Evolutionary conservation across 2,888 invertebrate species (phyloP).

Genomic region (Polia nebulosa): DNA sequence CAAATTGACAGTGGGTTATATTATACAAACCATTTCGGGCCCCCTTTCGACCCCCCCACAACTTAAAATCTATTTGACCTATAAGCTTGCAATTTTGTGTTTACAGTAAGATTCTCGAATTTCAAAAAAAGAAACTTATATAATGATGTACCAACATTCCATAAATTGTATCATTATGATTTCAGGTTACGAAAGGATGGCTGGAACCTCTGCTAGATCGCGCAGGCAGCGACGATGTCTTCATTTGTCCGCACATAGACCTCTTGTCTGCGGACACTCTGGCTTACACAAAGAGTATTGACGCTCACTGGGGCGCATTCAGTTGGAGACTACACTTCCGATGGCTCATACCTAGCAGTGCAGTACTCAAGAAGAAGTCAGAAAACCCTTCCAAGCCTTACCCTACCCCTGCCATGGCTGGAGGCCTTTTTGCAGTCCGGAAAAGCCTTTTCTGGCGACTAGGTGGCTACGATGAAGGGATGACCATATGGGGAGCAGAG

Average conservation of each 20-base stretch:
- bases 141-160: too few species aligned
- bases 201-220: constrained; percentile 90
- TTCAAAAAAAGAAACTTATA: too few species aligned
- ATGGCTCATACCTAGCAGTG: constrained; percentile 94
- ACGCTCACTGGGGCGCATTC: constrained; percentile 99
- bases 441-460: constrained; percentile 96
- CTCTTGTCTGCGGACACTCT: constrained; percentile 98
- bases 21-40: too few species aligned
- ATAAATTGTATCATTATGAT: constrained; percentile 36
- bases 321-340: constrained; percentile 99
- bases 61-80: too few species aligned
- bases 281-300: constrained; percentile 98
- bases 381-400: constrained; percentile 93
- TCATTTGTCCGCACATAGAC: constrained; percentile 88
- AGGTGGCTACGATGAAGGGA: constrained; percentile 94
- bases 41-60: too few species aligned
- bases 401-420: constrained; percentile 98
- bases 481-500: constrained; percentile 99
- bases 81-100: too few species aligned
- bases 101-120: too few species aligned
- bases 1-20: too few species aligned
- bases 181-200: constrained; percentile 92
- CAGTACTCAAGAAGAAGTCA: constrained; percentile 92
- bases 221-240: constrained; percentile 88
- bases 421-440: constrained; percentile 97